Evolutionary conservation across 2,888 invertebrate species (phyloP), one percentile per base, ranked within the genome.

Genomic region (Platycheirus rosarum): DNA sequence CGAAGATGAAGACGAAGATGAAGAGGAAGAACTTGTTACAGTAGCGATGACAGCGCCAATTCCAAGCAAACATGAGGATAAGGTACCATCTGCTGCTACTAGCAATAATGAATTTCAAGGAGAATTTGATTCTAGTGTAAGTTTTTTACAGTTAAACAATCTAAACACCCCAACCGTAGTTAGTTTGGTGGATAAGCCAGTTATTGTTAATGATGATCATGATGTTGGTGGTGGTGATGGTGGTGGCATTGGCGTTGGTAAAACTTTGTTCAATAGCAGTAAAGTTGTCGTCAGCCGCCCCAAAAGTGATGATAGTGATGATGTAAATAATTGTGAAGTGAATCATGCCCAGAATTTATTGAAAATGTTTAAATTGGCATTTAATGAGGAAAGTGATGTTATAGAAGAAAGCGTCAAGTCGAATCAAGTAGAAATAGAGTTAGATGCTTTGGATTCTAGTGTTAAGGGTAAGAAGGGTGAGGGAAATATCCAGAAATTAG

Each of bases 291-390:
- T 26, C 55, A 68, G 16, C n/a, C n/a, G n/a, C 13, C 13, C 55
- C 11, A 60, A 60, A 26, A 26, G 9, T 60, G 23, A 35, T 48
- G 29, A 60, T 74, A 16, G 53, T 46, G 70, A 26, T 70, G n/a
- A n/a, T n/a, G n/a, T n/a, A n/a, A n/a, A n/a, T n/a, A n/a, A n/a
- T n/a, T n/a, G n/a, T n/a, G 88, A 89, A 86, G 89, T 89, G 87
- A 87, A 89, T 44, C 89, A 89, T 85, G 88, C 88, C 46, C 88
- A 88, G 23, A 89, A 89, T 85, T 85, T 89, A 53, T 84, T 89
- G 14, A 88, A 87, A 87, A 89, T 89, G 86, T 89, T 89, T 60
- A 89, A 89, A 70, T 88, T 89, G 29, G 89, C 89, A 37, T 89
- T 89, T 85, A 87, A 88, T 55, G 66, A 42, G 57, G 70, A 49